Base-by-base conservation (phyloP, 2,797 vertebrate genomes). In the Psittacula echo region DNA sequence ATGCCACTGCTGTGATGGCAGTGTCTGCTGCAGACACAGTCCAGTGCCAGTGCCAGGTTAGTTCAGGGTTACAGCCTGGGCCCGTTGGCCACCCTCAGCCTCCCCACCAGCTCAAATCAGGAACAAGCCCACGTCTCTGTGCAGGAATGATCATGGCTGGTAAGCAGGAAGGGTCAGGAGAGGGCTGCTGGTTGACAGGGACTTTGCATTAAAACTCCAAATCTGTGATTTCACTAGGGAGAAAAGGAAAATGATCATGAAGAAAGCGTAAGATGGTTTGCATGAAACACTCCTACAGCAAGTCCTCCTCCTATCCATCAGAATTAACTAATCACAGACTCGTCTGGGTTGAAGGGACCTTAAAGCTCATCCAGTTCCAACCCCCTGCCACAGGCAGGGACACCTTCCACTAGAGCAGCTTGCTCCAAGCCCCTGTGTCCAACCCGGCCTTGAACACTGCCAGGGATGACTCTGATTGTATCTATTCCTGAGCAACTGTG, bases 81-180 rank as follows among this genome's bases (percentile, higher is more conserved):
- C 14, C 21, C 10, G 3, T 6, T 7, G 12, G 47, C 19, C 64
- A 13, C 44, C n/a, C 0, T 0, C 50, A 45, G 76, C 44, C 26
- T 47, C 58, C 68, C 26, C 50, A 7, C 3, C 68, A 77, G 70
- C 48, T 29, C n/a, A 26, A 23, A 45, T 27, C 5, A 37, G 80
- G 34, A 71, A 14, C 0, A 0, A 86, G 12, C 30, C 30, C 4
- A 0, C 0, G 2, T 17, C 11, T 45, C 34, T 8, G 42, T n/a
- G 85, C 61, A 32, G 75, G 24, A 61, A 11, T 5, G 66, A 26
- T 22, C 1, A 1, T 0, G 3, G 39, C 9, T 1, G 0, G 41
- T 21, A 45, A 51, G 29, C 9, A 29, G 37, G 27, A n/a, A 54
- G 29, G n/a, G 53, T 21, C 72, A 51, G 26, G 23, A 50, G 16